Base-by-base conservation (phyloP, 1,140 invertebrate species). In the Drosophila arawakana region DNA sequence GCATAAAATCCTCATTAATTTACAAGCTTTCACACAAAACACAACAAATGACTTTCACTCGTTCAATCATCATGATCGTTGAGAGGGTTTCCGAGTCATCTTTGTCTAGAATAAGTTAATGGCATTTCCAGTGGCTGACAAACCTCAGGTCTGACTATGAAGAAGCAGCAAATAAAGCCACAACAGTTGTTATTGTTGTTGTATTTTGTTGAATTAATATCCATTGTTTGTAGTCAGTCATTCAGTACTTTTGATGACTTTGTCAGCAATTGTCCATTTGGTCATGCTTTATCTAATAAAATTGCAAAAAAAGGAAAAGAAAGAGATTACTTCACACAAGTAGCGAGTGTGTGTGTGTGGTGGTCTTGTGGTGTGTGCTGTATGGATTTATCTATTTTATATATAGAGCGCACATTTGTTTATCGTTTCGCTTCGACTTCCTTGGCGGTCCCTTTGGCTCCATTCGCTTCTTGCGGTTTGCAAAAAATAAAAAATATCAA, bases 1-100 rank as follows among this genome's bases (percentile, higher is more conserved):
- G 69, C 83, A 86, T 76, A 54, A 69, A 82, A 79, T 81, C 82
- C 79, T 82, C 83, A 73, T 78, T 71, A 63, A 58, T 62, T 86
- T 79, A 66, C 73, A 77, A 81, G 74, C 83, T 86, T 86, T 86
- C 83, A 52, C 81, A 58, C 35, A 52, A 49, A 2, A 50, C 25
- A 37, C 55, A 41, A 65, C 25, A 66, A 63, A 60, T 52, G 49
- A 86, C 83, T 86, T 86, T 86, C 83, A 88, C 83, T 83, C 80
- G 50, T 30, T 80, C 82, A 65, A 88, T 77, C 69, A 78, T 71
- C 62, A 37, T 43, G 57, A 63, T 35, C 37, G 54, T 47, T 25
- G 10, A 30, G 25, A 58, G 43, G 66, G 46, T 44, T 54, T 54
- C 65, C 25, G 25, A 68, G 35, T 57, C 47, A 70, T 59, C 63